phyloP scores from a whole-genome alignment of 2,113 vertebrate species.

The Odobenus rosmarus region DNA sequence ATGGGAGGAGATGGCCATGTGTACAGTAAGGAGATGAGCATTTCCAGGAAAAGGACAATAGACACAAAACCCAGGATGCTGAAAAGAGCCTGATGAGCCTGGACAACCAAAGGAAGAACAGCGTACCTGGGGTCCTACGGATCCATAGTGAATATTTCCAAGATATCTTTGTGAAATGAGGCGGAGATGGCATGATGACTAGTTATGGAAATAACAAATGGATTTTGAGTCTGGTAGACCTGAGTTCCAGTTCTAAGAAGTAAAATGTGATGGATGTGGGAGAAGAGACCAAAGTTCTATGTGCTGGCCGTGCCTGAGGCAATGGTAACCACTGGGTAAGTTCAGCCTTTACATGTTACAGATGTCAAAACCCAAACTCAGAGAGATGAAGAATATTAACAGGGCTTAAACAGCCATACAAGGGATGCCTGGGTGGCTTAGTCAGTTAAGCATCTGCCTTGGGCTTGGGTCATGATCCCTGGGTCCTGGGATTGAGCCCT shows the following conservation, averaged over 20 bases:
- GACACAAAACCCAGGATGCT: not conserved
- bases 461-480: too few relatives aligned
- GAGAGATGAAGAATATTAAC: not conserved
- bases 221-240: not conserved
- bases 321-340: not conserved
- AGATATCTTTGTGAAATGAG: not conserved
- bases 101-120: not conserved
- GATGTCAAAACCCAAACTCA: not conserved
- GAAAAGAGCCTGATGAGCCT: not conserved
- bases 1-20: not conserved
- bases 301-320: not conserved
- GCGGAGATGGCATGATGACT: not conserved
- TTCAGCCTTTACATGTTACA: not conserved
- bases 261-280: not conserved
- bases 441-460: too few relatives aligned
- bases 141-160: not conserved
- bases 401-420: not conserved
- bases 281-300: not conserved
- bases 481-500: too few relatives aligned
- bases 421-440: too few relatives aligned
- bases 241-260: not conserved
- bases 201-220: not conserved
- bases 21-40: not conserved
- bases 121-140: not conserved
- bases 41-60: not conserved